These are phyloP conservation scores for Brachionus koreanus DNA, from an alignment of 1,140 invertebrate species.

Conservation along the genomic window DNA sequence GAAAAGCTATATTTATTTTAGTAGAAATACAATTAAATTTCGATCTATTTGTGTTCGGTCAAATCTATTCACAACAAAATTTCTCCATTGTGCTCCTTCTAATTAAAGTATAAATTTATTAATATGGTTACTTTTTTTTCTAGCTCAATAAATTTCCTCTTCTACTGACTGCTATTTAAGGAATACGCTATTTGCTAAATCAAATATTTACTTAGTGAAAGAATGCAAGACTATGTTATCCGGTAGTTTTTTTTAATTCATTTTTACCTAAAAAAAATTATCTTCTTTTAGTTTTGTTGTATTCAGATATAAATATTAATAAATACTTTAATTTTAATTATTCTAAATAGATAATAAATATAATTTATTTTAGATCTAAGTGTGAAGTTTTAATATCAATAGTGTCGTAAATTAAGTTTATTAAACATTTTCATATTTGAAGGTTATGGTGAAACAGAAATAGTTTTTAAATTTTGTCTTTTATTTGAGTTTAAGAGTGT, in stretches of 20 bases:
- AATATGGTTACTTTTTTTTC: neutral
- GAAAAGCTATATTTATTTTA: neutral
- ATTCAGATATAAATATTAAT: no score
- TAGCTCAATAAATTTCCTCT: neutral
- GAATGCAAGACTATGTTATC: neutral
- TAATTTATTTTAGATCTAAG: neutral
- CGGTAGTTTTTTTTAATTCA: neutral
- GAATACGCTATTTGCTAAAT: neutral
- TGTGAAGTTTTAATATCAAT: neutral
- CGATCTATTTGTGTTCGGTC: neutral
- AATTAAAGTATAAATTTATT: neutral
- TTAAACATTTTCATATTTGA: neutral
- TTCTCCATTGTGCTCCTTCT: neutral
- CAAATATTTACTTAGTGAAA: neutral
- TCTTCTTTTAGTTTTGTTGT: neutral
- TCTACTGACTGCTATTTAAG: neutral
- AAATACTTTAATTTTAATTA: no score
- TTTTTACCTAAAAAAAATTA: neutral
- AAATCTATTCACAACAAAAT: neutral
- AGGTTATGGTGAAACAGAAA: neutral
- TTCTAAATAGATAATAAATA: no score
- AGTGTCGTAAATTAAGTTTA: neutral
- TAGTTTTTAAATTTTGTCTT: neutral
- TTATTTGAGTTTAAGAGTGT: neutral
- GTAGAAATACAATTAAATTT: neutral